Percentiles rank a stretch among this genome's conserved stretches.
Conservation (phyloP, 1,140 invertebrate species). For the Linepithema humile region DNA sequence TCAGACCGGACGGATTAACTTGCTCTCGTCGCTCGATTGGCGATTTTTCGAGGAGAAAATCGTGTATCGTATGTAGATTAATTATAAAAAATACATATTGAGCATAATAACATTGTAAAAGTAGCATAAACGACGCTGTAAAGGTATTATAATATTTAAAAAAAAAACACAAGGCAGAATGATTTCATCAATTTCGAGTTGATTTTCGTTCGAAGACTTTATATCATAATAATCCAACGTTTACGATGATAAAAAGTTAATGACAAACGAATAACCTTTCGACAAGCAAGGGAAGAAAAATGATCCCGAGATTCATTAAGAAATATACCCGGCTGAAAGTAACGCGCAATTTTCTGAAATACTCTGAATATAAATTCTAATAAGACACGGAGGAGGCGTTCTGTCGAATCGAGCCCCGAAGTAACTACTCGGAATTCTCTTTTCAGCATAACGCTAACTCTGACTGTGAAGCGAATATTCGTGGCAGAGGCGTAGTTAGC, state of each 20-base stretch:
- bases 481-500: not conserved
- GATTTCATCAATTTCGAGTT: not conserved
- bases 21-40: not conserved
- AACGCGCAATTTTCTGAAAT: slow-evolving; percentile 41
- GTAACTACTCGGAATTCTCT: slow-evolving; percentile 22
- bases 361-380: slow-evolving; percentile 45
- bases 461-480: slow-evolving; percentile 9
- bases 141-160: not conserved
- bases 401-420: slow-evolving; percentile 25
- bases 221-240: not conserved
- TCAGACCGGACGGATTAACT: not conserved
- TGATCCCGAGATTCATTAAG: slow-evolving; percentile 6
- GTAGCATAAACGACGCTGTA: not conserved
- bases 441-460: slow-evolving; percentile 35
- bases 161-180: too few species aligned
- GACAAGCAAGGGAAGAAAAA: not conserved
- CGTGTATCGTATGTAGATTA: too few species aligned
- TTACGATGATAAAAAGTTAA: not conserved
- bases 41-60: not conserved
- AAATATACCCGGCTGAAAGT: slow-evolving; percentile 5
- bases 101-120: not conserved
- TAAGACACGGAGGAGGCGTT: not conserved
- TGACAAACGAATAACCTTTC: not conserved
- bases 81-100: too few species aligned
- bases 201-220: not conserved